phyloP scores from a whole-genome alignment of 2,797 vertebrate genomes.

The Crossoptilon crossoptilon region DNA sequence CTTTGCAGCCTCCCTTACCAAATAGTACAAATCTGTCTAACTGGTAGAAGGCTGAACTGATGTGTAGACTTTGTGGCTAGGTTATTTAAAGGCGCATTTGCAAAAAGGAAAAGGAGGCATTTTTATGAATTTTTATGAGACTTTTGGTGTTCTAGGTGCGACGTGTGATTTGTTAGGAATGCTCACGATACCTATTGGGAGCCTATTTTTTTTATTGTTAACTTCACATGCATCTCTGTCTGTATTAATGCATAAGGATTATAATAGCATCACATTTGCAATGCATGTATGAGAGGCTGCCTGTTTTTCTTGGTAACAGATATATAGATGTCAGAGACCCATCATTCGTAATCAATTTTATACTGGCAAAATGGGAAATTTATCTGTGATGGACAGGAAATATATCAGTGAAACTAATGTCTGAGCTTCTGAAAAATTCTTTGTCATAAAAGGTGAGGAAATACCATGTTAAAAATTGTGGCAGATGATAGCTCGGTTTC shows the following conservation, averaged over 20 bases:
- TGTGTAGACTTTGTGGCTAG: background rate
- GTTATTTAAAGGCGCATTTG: constrained; percentile 13
- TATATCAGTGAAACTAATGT: constrained; percentile 22
- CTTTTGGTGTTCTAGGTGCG: background rate
- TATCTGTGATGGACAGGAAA: constrained; percentile 38
- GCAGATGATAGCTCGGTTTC: background rate
- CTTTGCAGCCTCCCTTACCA: background rate
- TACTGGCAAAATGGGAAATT: background rate
- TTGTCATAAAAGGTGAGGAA: constrained; percentile 39
- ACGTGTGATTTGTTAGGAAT: background rate
- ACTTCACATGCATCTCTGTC: background rate
- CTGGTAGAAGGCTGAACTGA: background rate
- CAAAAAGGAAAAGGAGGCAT: background rate
- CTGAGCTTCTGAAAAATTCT: constrained; percentile 33
- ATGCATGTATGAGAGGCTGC: background rate
- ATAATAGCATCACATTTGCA: background rate
- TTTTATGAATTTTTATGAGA: constrained; percentile 13
- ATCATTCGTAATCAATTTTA: constrained; percentile 27
- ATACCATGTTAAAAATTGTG: constrained; percentile 18
- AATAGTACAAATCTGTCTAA: background rate
- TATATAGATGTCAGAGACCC: constrained; percentile 18
- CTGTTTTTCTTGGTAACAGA: background rate
- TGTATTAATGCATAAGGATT: background rate
- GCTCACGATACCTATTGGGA: background rate
- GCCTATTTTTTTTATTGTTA: background rate